Percentiles rank a stretch among this genome's conserved stretches.
phyloP scores from a whole-genome alignment of 2,797 vertebrate species.

The Sarcophilus harrisii region DNA sequence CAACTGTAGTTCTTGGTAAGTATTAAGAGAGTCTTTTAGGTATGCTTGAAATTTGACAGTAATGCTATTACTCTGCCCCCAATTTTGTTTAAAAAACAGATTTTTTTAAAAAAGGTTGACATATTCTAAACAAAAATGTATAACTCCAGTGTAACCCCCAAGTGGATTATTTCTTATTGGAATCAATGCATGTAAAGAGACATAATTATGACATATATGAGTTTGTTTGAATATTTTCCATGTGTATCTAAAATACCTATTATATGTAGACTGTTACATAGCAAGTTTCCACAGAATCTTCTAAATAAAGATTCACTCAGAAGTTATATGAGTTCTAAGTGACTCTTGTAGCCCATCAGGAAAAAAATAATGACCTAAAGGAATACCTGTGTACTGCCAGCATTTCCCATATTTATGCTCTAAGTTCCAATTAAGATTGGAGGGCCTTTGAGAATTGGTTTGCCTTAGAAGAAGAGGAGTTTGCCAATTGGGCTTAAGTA shows the following conservation, averaged over 20 bases:
- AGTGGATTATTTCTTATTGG: neutral
- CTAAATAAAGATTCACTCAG: neutral
- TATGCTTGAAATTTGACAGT: constrained; percentile 47
- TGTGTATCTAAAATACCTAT: neutral
- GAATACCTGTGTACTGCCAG: neutral
- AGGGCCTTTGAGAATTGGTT: constrained; percentile 11
- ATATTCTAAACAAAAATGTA: neutral
- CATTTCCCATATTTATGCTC: neutral
- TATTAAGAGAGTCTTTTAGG: constrained; percentile 47
- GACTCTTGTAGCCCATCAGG: neutral
- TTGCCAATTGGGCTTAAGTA: neutral
- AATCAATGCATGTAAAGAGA: constrained; percentile 5
- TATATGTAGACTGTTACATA: neutral
- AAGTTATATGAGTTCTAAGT: neutral
- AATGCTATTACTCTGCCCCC: neutral
- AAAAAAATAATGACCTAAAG: neutral
- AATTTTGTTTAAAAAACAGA: constrained; percentile 14
- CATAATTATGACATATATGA: neutral
- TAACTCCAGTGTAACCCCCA: neutral
- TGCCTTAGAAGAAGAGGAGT: neutral
- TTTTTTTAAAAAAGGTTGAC: neutral
- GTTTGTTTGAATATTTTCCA: neutral
- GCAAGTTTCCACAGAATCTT: neutral
- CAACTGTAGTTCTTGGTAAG: constrained; percentile 67
- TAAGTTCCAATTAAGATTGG: constrained; percentile 6